phyloP scores from a whole-genome alignment of 2,797 vertebrate genomes.

The Tragopan temminckii region DNA sequence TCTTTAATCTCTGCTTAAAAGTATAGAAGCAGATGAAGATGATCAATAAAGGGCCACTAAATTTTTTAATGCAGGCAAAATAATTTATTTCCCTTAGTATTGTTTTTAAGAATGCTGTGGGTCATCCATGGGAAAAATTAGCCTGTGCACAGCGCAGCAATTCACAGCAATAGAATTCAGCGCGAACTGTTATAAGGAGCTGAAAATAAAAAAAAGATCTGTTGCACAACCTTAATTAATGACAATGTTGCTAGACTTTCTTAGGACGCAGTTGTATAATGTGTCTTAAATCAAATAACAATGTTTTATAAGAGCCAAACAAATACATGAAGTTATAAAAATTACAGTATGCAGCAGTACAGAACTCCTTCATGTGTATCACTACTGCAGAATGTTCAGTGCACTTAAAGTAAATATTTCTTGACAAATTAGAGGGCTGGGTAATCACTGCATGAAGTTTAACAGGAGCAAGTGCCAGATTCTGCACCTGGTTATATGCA shows the following conservation, averaged over 20 bases:
- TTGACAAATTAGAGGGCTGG: neutral
- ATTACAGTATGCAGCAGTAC: neutral
- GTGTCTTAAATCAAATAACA: neutral
- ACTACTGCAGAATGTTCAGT: neutral
- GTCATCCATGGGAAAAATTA: neutral
- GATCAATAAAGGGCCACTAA: neutral
- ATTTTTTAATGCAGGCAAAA: neutral
- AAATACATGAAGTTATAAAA: neutral
- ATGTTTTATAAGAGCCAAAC: neutral
- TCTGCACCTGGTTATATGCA: neutral
- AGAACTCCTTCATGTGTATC: neutral
- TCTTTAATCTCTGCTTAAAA: neutral
- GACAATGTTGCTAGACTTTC: neutral
- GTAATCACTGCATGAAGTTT: neutral
- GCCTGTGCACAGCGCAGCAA: neutral
- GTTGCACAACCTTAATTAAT: neutral
- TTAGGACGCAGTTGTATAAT: neutral
- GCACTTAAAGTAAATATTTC: neutral
- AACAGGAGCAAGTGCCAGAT: neutral
- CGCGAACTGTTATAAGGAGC: neutral
- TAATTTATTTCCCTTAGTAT: neutral
- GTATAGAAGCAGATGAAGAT: neutral
- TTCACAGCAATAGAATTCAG: slow-evolving; percentile 14
- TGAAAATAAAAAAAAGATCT: slow-evolving; percentile 2
- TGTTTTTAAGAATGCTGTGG: neutral